Conservation (phyloP, 2,888 invertebrate genomes). For the Watsonalla binaria region DNA sequence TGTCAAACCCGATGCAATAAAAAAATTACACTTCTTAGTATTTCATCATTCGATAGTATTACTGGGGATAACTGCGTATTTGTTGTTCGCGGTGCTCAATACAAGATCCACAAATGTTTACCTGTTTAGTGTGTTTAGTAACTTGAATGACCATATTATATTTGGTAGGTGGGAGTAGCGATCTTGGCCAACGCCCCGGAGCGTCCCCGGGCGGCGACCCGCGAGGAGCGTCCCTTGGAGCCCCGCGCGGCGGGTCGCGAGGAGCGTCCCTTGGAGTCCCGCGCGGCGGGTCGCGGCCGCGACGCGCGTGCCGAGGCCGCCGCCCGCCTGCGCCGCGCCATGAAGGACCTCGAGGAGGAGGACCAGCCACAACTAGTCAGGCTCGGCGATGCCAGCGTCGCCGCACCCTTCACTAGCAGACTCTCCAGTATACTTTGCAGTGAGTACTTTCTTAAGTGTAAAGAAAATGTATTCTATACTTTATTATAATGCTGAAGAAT, state of each 20-base stretch:
- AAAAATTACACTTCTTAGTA: too few relatives aligned
- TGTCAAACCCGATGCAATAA: too few relatives aligned
- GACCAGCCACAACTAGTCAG: conserved; percentile 94
- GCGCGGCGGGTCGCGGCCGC: conserved; percentile 33
- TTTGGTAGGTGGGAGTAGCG: conserved; percentile 87
- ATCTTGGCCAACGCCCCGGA: conserved; percentile 91
- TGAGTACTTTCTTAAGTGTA: conserved; percentile 67
- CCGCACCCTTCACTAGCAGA: conserved; percentile 99
- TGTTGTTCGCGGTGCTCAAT: too few relatives aligned
- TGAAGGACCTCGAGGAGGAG: conserved; percentile 92
- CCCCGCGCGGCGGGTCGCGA: conserved; percentile 41
- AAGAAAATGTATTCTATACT: too few relatives aligned
- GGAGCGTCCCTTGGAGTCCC: conserved; percentile 80
- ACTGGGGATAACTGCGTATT: too few relatives aligned
- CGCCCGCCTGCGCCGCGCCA: conserved; percentile 81
- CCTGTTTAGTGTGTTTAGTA: too few relatives aligned
- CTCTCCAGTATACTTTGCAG: conserved; percentile 96
- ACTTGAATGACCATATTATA: too few relatives aligned
- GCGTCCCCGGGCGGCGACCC: conserved; percentile 49
- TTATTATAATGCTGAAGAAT: too few relatives aligned
- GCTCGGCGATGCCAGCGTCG: conserved; percentile 98
- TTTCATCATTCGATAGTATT: too few relatives aligned
- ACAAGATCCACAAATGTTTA: too few relatives aligned
- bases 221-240: conserved; percentile 82
- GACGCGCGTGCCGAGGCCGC: conserved; percentile 56